Percentiles rank a stretch among this genome's conserved stretches.
These are phyloP conservation scores for Listronotus bonariensis DNA, from an alignment of 1,140 invertebrate species.

Conservation along the genomic window DNA sequence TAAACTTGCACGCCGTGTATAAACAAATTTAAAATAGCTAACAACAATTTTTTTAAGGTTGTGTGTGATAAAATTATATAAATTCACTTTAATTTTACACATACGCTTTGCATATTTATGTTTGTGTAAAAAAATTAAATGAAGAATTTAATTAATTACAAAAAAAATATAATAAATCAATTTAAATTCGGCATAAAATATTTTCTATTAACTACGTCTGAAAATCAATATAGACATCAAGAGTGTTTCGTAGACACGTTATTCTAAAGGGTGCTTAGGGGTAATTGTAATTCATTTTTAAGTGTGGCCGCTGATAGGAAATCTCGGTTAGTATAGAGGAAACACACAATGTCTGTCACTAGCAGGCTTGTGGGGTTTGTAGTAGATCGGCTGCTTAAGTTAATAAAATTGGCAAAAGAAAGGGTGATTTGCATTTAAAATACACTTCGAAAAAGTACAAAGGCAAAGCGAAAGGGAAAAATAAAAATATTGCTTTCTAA, in stretches of 20 bases:
- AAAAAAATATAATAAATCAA: no score
- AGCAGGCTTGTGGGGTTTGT: conserved; percentile 28
- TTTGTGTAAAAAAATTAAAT: no score
- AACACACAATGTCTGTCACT: conserved; percentile 42
- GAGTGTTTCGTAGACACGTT: conserved; percentile 35
- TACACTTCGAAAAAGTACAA: conserved; percentile 36
- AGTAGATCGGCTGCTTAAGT: conserved; percentile 36
- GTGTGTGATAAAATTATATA: no score
- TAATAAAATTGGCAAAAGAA: conserved; percentile 42
- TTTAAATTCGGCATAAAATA: background rate
- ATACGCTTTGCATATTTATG: no score
- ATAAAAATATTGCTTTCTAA: conserved; percentile 19
- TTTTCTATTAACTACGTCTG: conserved; percentile 20
- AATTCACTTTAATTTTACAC: no score
- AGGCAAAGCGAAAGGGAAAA: conserved; percentile 29
- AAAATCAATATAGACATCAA: conserved; percentile 33
- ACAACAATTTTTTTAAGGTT: no score
- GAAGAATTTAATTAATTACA: no score
- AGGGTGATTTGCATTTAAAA: conserved; percentile 45
- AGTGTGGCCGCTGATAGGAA: conserved; percentile 41
- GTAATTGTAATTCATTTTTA: conserved; percentile 46
- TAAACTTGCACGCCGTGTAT: no score
- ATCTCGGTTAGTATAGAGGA: conserved; percentile 27
- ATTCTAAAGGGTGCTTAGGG: conserved; percentile 38
- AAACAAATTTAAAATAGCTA: no score